Percentiles rank a stretch among this genome's conserved stretches.
These are phyloP conservation scores for Chionodraco myersi DNA, from an alignment of 2,113 vertebrate genomes.

Conservation along the genomic window DNA sequence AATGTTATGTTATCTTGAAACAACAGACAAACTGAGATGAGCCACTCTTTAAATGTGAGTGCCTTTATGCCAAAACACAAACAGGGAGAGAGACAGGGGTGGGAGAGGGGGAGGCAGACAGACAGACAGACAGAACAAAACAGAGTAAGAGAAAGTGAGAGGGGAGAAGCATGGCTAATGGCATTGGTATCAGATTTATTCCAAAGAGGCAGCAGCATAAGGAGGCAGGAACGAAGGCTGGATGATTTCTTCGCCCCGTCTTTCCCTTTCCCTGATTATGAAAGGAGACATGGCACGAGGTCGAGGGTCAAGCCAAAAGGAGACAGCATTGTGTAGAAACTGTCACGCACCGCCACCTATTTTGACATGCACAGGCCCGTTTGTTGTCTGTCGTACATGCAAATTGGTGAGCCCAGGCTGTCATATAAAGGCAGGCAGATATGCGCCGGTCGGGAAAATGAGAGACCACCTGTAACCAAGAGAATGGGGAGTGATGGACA, in stretches of 20 bases:
- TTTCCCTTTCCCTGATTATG: constrained; percentile 88
- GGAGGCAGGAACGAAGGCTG: constrained; percentile 77
- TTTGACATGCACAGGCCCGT: constrained; percentile 99
- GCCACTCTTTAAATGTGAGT: constrained; percentile 69
- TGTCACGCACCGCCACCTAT: constrained; percentile 99
- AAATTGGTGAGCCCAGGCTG: constrained; percentile 98
- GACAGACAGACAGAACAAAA: constrained; percentile 64
- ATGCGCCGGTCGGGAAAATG: constrained; percentile 95
- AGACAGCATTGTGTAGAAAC: constrained; percentile 99
- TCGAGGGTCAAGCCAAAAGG: constrained; percentile 96
- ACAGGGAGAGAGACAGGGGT: constrained; percentile 40
- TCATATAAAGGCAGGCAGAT: constrained; percentile 95
- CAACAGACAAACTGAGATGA: constrained; percentile 74
- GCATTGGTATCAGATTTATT: constrained; percentile 97
- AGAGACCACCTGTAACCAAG: constrained; percentile 99
- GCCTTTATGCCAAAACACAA: constrained; percentile 70
- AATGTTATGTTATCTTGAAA: constrained; percentile 74
- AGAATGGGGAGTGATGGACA: constrained; percentile 98
- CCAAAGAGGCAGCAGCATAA: constrained; percentile 87
- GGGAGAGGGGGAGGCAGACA: not conserved
- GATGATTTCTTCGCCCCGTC: constrained; percentile 83
- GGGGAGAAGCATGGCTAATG: constrained; percentile 85
- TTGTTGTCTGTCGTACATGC: constrained; percentile 99
- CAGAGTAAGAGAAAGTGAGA: constrained; percentile 68
- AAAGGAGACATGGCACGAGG: constrained; percentile 97